Percentiles rank a stretch among this genome's conserved stretches.
Conservation (phyloP, 2,888 invertebrate species). For the Arrhopalites spinosus region DNA sequence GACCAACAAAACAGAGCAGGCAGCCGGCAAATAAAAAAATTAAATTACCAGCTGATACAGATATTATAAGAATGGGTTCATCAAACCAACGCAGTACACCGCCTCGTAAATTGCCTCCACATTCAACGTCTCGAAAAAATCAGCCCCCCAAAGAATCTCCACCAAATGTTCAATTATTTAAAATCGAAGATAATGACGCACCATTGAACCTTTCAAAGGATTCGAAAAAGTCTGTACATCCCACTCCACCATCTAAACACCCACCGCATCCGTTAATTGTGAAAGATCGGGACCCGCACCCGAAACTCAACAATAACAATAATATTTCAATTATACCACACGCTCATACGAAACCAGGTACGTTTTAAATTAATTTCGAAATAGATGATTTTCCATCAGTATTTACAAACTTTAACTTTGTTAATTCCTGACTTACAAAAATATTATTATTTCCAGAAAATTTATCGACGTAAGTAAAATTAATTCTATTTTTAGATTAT, state of each 20-base stretch:
- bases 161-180: constrained; percentile 36
- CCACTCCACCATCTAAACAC: constrained; percentile 5
- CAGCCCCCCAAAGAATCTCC: constrained; percentile 39
- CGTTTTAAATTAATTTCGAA: too few relatives aligned
- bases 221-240: constrained; percentile 31
- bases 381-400: too few relatives aligned
- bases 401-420: too few relatives aligned
- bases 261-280: constrained; percentile 5
- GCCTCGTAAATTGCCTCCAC: constrained; percentile 17
- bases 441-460: too few relatives aligned
- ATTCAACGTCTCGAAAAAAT: constrained; percentile 19
- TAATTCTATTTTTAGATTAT: neutral
- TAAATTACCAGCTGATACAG: constrained; percentile 44
- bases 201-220: constrained; percentile 37
- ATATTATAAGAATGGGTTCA: constrained; percentile 38
- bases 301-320: constrained; percentile 32
- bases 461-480: neutral
- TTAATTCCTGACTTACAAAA: too few relatives aligned
- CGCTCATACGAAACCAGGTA: constrained; percentile 46
- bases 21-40: constrained; percentile 37
- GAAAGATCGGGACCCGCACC: constrained; percentile 25
- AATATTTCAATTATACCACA: constrained; percentile 43
- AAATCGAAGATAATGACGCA: constrained; percentile 32
- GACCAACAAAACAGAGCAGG: constrained; percentile 27
- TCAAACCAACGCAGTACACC: constrained; percentile 11